A percentile compares a stretch with the other conserved stretches of the same genome.
phyloP scores from a whole-genome alignment of 2,113 vertebrate genomes.

The Cygnus buccinator region DNA sequence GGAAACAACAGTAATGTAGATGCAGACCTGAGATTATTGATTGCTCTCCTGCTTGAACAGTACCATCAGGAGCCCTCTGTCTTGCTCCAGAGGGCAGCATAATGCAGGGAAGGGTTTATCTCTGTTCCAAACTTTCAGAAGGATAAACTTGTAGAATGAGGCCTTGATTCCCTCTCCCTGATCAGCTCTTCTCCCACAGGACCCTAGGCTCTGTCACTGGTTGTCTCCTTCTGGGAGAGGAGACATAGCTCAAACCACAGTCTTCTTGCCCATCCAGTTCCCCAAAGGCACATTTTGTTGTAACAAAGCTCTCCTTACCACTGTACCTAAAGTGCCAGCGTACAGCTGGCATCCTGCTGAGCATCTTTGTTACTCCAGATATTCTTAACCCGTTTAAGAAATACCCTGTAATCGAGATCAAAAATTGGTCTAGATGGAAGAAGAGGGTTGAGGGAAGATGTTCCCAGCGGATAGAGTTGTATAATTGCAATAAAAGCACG shows the following conservation, averaged over 20 bases:
- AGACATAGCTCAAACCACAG: not conserved
- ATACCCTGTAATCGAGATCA: not conserved
- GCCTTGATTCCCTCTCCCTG: not conserved
- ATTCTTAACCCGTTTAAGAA: not conserved
- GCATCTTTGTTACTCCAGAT: not conserved
- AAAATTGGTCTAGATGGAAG: not conserved
- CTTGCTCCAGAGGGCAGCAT: not conserved
- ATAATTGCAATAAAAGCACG: not conserved
- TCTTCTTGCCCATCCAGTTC: not conserved
- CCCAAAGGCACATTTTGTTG: not conserved
- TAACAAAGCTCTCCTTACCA: not conserved
- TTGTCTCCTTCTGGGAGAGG: not conserved
- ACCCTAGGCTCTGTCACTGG: not conserved
- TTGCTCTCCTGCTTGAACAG: not conserved
- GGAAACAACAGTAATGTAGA: not conserved
- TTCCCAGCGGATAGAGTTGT: not conserved
- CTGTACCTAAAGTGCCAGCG: not conserved
- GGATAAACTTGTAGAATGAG: not conserved
- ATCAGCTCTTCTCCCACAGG: not conserved
- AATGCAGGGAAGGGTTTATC: not conserved
- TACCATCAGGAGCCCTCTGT: not conserved
- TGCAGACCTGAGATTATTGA: not conserved
- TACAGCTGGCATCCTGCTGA: not conserved
- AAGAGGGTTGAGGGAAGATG: not conserved
- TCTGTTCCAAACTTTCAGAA: not conserved